Evolutionary conservation across 2,113 vertebrate genomes (phyloP).

Genomic region (Cepphus grylle): DNA sequence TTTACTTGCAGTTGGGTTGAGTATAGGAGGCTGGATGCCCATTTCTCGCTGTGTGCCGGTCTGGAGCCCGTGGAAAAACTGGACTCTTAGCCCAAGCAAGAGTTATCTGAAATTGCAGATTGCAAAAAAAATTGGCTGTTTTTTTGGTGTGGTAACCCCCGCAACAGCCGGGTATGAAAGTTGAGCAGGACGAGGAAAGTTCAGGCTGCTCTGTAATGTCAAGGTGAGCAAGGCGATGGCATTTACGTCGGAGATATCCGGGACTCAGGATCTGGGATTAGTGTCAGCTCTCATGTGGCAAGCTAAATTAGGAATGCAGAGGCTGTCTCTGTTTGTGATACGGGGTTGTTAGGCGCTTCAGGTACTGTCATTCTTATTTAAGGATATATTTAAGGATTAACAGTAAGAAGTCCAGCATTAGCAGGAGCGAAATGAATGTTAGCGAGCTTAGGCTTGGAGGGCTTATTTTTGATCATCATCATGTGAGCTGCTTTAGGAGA

Average conservation of each 20-base stretch:
- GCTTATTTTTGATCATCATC: slow-evolving; percentile 63
- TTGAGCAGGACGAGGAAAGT: slow-evolving; percentile 25
- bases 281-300: slow-evolving; percentile 57
- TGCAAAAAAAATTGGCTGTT: accelerated
- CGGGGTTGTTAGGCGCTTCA: slow-evolving; percentile 54
- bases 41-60: not conserved
- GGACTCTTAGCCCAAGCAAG: accelerated
- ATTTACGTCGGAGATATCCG: slow-evolving; percentile 14
- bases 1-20: not conserved
- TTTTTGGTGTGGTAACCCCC: not conserved
- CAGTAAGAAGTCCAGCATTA: slow-evolving; percentile 63
- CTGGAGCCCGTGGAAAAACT: not conserved
- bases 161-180: not conserved
- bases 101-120: not conserved
- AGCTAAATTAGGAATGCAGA: slow-evolving; percentile 59
- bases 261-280: slow-evolving; percentile 50
- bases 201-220: slow-evolving; percentile 11
- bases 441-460: slow-evolving; percentile 59
- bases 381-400: slow-evolving; percentile 66
- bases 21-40: not conserved
- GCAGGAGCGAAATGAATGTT: slow-evolving; percentile 51
- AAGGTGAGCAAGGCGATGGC: slow-evolving; percentile 54
- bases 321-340: slow-evolving; percentile 52
- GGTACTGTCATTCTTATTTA: slow-evolving; percentile 65
- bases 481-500: slow-evolving; percentile 59